phyloP scores from a whole-genome alignment of 2,888 invertebrate genomes.

The Crossocerus cetratus region DNA sequence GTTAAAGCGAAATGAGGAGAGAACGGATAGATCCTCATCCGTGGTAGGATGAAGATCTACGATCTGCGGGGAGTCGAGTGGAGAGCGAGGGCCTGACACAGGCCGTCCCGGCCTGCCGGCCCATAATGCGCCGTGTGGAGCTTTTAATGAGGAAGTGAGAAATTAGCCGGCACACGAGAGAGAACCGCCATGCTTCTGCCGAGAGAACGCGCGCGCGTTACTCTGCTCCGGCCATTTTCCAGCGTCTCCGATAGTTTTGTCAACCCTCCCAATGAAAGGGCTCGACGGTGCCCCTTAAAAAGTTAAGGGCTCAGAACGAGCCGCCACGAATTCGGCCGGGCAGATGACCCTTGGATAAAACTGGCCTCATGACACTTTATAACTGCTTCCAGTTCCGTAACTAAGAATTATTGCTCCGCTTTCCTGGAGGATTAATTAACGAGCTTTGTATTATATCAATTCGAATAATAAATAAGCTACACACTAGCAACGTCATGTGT shows the following conservation, averaged over 20 bases:
- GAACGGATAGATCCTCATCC: conserved; percentile 56
- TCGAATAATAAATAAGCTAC: too few species aligned
- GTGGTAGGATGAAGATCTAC: conserved; percentile 65
- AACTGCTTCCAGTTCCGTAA: too few species aligned
- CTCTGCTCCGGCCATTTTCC: conserved; percentile 53
- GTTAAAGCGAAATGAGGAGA: conserved; percentile 55
- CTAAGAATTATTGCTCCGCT: too few species aligned
- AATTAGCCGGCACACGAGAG: conserved; percentile 68
- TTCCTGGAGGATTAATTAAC: too few species aligned
- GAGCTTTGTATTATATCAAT: too few species aligned
- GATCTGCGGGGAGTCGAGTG: conserved; percentile 62
- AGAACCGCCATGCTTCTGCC: conserved; percentile 51
- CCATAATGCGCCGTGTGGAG: conserved; percentile 67
- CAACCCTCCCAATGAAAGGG: conserved; percentile 50
- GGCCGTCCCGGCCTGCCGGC: conserved; percentile 40
- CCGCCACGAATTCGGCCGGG: conserved; percentile 22
- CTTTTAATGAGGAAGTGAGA: conserved; percentile 76
- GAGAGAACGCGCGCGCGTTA: neutral
- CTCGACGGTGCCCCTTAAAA: conserved; percentile 3
- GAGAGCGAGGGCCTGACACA: conserved; percentile 53
- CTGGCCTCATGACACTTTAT: too few species aligned
- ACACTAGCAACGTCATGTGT: too few species aligned
- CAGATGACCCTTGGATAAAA: neutral
- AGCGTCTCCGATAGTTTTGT: conserved; percentile 62
- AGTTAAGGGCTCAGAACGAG: conserved; percentile 3